Evolutionary conservation across 2,888 invertebrate genomes (phyloP).

Genomic region (Apotomis turbidana): DNA sequence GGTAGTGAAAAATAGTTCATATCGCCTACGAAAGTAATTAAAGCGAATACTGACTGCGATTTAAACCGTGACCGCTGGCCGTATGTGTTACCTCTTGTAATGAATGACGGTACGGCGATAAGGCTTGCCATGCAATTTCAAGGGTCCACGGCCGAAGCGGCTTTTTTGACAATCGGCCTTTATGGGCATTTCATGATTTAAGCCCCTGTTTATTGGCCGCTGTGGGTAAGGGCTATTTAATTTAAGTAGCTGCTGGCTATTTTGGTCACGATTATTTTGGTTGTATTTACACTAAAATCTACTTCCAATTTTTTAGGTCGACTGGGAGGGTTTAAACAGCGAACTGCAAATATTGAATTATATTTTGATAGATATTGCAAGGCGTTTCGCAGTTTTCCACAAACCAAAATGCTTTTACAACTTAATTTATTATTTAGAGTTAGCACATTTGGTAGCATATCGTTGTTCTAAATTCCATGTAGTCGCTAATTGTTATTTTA

Average conservation of each 20-base stretch:
- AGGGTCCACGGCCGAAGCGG: slow-evolving; percentile 9
- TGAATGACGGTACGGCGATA: slow-evolving; percentile 31
- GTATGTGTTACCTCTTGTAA: slow-evolving; percentile 9
- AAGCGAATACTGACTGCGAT: not conserved
- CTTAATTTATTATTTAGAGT: too few relatives aligned
- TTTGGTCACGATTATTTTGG: not conserved
- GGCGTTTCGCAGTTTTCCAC: too few relatives aligned
- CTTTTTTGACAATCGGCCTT: slow-evolving; percentile 26
- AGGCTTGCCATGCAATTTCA: slow-evolving; percentile 29
- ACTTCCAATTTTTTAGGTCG: too few relatives aligned
- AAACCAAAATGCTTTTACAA: too few relatives aligned
- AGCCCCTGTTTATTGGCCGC: slow-evolving; percentile 19
- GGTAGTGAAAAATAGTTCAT: too few relatives aligned
- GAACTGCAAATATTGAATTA: too few relatives aligned
- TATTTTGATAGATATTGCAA: too few relatives aligned
- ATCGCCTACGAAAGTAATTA: not conserved
- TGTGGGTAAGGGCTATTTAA: slow-evolving; percentile 2
- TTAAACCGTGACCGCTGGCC: not conserved
- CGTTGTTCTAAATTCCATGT: too few relatives aligned
- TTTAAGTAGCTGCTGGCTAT: not conserved
- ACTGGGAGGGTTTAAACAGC: too few relatives aligned
- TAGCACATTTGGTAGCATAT: too few relatives aligned
- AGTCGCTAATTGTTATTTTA: too few relatives aligned
- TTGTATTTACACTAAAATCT: not conserved
- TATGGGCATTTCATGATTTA: slow-evolving; percentile 23